Percentiles rank a stretch among this genome's conserved stretches.
phyloP scores from a whole-genome alignment of 2,888 invertebrate genomes.

The Synanthedon tipuliformis region DNA sequence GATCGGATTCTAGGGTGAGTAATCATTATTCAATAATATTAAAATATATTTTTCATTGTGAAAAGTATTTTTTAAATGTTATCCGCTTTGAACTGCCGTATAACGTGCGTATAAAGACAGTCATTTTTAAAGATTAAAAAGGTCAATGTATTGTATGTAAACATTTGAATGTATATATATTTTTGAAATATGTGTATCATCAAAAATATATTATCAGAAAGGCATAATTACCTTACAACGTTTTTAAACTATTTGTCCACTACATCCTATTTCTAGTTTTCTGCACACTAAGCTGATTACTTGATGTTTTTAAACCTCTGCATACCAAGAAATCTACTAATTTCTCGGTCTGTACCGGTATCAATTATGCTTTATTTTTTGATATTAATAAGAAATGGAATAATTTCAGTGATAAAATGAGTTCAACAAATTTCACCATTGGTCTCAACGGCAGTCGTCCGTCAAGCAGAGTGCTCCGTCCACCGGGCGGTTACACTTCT shows the following conservation, averaged over 20 bases:
- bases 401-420: constrained; percentile 35
- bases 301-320: too few species aligned
- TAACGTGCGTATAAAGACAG: constrained; percentile 38
- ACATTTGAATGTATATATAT: constrained; percentile 18
- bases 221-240: constrained; percentile 3
- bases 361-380: too few species aligned
- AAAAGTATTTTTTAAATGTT: too few species aligned
- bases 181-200: constrained; percentile 18
- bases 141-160: constrained; percentile 43
- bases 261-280: constrained; percentile 16
- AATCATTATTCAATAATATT: constrained; percentile 20
- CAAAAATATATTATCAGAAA: constrained; percentile 23
- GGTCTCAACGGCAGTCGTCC: constrained; percentile 61
- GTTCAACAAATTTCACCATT: constrained; percentile 70
- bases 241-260: too few species aligned
- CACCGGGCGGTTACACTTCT: constrained; percentile 77
- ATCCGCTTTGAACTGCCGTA: constrained; percentile 9
- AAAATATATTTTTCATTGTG: too few species aligned
- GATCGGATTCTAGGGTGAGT: constrained; percentile 32
- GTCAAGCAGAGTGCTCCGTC: constrained; percentile 75
- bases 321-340: too few species aligned
- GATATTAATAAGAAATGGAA: neutral
- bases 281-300: constrained; percentile 2
- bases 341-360: too few species aligned
- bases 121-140: constrained; percentile 60